phyloP scores from a whole-genome alignment of 2,888 invertebrate genomes.

The Diadromus collaris region DNA sequence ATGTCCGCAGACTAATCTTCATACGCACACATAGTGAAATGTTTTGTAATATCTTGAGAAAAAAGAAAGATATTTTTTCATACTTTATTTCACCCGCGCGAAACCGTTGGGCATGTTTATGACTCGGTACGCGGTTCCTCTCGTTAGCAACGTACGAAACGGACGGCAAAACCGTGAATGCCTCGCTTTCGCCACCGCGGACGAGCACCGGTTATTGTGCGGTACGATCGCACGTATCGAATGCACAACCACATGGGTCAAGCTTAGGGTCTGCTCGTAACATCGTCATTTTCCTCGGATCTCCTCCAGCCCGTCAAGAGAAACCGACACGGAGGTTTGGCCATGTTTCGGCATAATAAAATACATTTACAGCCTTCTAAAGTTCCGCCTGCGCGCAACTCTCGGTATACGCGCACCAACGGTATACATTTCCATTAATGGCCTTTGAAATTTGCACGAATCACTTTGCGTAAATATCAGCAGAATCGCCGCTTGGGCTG shows the following conservation, averaged over 20 bases:
- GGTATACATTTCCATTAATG: slow-evolving; percentile 43
- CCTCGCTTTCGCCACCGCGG: slow-evolving; percentile 26
- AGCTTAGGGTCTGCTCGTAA: slow-evolving; percentile 19
- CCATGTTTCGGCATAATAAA: slow-evolving; percentile 44
- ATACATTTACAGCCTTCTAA: slow-evolving; percentile 46
- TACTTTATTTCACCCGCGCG: neutral
- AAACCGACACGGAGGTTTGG: slow-evolving; percentile 25
- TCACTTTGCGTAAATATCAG: slow-evolving; percentile 46
- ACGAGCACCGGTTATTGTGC: slow-evolving; percentile 23
- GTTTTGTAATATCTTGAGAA: slow-evolving; percentile 2
- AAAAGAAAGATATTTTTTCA: neutral
- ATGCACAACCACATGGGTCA: neutral
- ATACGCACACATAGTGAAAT: neutral
- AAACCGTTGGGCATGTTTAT: neutral
- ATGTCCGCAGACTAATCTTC: slow-evolving; percentile 9
- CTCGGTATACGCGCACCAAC: slow-evolving; percentile 6
- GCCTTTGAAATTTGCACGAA: slow-evolving; percentile 32
- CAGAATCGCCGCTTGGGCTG: neutral
- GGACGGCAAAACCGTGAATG: slow-evolving; percentile 15
- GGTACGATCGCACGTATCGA: slow-evolving; percentile 31
- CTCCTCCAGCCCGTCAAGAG: slow-evolving; percentile 18
- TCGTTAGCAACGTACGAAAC: slow-evolving; percentile 13
- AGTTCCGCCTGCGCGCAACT: slow-evolving; percentile 28
- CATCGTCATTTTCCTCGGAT: slow-evolving; percentile 43
- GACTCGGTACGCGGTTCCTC: slow-evolving; percentile 7